phyloP scores from a whole-genome alignment of 2,113 vertebrate species.

The Seriola quinqueradiata region DNA sequence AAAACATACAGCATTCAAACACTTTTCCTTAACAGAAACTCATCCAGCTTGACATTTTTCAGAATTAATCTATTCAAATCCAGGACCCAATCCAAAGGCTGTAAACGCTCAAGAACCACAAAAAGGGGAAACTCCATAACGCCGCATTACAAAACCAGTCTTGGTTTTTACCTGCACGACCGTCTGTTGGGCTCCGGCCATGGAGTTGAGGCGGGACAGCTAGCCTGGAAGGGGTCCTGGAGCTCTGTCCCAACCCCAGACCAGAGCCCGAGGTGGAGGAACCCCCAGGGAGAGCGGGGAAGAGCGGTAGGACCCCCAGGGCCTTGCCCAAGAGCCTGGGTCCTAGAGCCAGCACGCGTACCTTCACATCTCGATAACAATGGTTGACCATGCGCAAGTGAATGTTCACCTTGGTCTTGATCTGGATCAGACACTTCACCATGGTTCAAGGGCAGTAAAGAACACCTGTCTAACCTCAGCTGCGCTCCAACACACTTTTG shows the following conservation, averaged over 20 bases:
- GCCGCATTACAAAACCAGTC: neutral
- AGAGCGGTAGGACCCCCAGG: constrained; percentile 83
- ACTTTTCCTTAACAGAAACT: neutral
- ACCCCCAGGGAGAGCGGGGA: constrained; percentile 64
- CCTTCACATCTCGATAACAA: constrained; percentile 89
- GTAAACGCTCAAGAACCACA: neutral
- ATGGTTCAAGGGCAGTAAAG: constrained; percentile 71
- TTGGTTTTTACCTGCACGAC: constrained; percentile 46
- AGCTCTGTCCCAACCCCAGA: constrained; percentile 46
- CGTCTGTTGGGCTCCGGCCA: constrained; percentile 30
- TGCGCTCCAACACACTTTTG: too few relatives aligned
- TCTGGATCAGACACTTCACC: constrained; percentile 94
- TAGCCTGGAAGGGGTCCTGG: constrained; percentile 58
- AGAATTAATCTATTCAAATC: neutral
- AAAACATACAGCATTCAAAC: neutral
- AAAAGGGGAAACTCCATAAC: neutral
- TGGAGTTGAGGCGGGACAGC: constrained; percentile 49
- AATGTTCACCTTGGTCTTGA: constrained; percentile 91
- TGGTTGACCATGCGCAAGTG: constrained; percentile 94
- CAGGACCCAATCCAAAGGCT: neutral
- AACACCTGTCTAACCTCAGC: neutral
- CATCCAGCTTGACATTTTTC: neutral
- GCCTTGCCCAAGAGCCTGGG: constrained; percentile 87
- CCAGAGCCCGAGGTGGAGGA: constrained; percentile 48
- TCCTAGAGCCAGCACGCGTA: constrained; percentile 91